phyloP scores from a whole-genome alignment of 2,888 invertebrate species.

The Teleogryllus oceanicus region DNA sequence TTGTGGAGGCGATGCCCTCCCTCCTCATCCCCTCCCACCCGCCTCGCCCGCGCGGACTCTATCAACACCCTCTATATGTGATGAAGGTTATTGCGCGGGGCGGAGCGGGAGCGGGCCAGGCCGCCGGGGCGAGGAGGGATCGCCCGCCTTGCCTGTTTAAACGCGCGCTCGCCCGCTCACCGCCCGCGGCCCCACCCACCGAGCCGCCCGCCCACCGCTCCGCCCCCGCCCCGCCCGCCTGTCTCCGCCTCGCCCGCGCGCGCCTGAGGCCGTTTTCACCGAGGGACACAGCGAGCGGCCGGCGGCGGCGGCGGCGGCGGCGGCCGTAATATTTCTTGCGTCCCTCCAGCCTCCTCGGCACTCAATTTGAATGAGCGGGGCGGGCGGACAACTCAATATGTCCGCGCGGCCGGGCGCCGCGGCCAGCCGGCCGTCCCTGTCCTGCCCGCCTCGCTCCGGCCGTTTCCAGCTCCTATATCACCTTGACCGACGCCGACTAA shows the following conservation, averaged over 20 bases:
- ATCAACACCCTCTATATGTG: neutral
- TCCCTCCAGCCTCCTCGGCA: neutral
- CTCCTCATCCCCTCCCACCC: neutral
- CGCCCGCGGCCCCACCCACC: too few relatives aligned
- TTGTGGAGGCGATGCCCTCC: neutral
- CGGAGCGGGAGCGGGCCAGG: neutral
- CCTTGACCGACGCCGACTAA: conserved; percentile 11
- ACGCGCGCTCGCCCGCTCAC: too few relatives aligned
- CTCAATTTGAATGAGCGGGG: conserved; percentile 11
- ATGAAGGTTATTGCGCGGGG: conserved; percentile 1
- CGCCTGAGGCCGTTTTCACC: neutral
- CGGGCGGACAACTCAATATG: conserved; percentile 18
- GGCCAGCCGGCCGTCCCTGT: neutral
- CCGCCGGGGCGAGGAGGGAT: neutral
- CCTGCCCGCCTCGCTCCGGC: neutral
- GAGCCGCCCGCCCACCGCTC: too few relatives aligned
- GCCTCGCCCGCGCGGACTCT: neutral
- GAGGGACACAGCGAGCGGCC: neutral
- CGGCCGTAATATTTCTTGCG: neutral
- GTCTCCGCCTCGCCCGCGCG: neutral
- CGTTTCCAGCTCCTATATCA: neutral
- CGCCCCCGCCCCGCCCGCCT: too few relatives aligned
- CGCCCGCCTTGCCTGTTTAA: neutral
- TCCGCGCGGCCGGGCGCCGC: neutral
- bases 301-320: neutral